These are phyloP conservation scores for Pocillopora grandis DNA, from an alignment of 92 coral and sea anemone species.

Conservation along the genomic window DNA sequence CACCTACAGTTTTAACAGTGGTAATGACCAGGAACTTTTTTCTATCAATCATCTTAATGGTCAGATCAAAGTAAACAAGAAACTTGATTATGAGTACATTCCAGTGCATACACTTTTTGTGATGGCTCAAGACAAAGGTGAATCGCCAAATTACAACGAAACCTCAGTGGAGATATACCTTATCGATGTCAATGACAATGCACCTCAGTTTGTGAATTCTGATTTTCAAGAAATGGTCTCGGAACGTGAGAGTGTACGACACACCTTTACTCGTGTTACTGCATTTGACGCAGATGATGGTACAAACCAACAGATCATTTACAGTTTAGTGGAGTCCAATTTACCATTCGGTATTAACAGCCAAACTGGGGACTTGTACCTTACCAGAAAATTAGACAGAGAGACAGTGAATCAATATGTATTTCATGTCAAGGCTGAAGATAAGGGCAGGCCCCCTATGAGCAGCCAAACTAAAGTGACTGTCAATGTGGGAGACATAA, in stretches of 20 bases:
- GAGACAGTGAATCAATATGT: constrained; percentile 67
- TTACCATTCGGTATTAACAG: constrained; percentile 77
- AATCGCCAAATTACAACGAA: constrained; percentile 66
- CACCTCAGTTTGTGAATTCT: constrained; percentile 68
- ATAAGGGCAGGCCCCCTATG: constrained; percentile 72
- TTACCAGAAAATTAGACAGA: constrained; percentile 70
- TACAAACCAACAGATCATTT: constrained; percentile 60
- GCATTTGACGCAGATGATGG: constrained; percentile 82
- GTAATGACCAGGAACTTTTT: constrained; percentile 84
- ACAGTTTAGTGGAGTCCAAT: constrained; percentile 60
- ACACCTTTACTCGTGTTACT: constrained; percentile 60
- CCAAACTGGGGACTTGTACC: constrained; percentile 65
- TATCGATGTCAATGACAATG: constrained; percentile 83
- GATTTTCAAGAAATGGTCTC: constrained; percentile 63
- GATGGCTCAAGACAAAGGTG: constrained; percentile 87
- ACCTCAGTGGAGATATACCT: constrained; percentile 75
- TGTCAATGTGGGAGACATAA: constrained; percentile 75
- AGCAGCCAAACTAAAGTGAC: constrained; percentile 75
- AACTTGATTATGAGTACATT: too few species aligned
- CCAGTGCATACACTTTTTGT: constrained; percentile 56
- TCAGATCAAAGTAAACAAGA: constrained; percentile 70
- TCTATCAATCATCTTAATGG: constrained; percentile 78
- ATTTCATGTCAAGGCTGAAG: constrained; percentile 81
- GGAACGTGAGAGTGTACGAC: constrained; percentile 61
- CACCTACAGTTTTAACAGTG: constrained; percentile 69